Conservation (phyloP, 2,888 invertebrate species). For the Ceramica pisi region DNA sequence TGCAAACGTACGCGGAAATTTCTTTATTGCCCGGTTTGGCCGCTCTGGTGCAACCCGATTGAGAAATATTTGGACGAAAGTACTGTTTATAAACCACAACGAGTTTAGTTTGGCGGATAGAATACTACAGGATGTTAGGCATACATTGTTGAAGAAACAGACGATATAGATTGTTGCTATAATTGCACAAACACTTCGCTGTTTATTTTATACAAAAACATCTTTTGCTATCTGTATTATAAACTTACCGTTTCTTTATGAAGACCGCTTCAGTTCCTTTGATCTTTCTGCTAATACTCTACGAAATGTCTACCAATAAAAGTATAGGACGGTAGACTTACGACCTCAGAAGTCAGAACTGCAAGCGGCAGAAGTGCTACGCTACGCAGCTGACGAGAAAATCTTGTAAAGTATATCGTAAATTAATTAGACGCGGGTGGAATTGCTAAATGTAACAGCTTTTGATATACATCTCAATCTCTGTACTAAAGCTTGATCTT, state of each 20-base stretch:
- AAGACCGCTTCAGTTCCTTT: conserved; percentile 3
- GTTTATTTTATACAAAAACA: conserved; percentile 4
- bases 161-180: neutral
- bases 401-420: neutral
- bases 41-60: conserved; percentile 20
- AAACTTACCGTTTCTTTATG: conserved; percentile 1
- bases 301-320: neutral
- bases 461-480: conserved; percentile 29
- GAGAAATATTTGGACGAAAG: conserved; percentile 33
- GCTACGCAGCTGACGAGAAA: neutral
- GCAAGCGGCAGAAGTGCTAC: neutral
- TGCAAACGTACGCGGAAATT: conserved; percentile 50
- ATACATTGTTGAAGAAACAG: neutral
- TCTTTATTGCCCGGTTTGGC: conserved; percentile 49
- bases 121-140: neutral
- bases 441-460: conserved; percentile 34
- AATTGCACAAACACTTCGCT: conserved; percentile 2
- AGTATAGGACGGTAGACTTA: conserved; percentile 6
- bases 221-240: neutral
- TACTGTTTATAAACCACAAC: conserved; percentile 6
- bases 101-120: neutral
- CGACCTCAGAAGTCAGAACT: neutral
- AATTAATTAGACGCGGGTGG: conserved; percentile 14
- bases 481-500: conserved; percentile 46
- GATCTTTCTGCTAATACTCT: conserved; percentile 1